Base-by-base conservation (phyloP, 2,888 invertebrate species). In the Hypselothyrea guttata region DNA sequence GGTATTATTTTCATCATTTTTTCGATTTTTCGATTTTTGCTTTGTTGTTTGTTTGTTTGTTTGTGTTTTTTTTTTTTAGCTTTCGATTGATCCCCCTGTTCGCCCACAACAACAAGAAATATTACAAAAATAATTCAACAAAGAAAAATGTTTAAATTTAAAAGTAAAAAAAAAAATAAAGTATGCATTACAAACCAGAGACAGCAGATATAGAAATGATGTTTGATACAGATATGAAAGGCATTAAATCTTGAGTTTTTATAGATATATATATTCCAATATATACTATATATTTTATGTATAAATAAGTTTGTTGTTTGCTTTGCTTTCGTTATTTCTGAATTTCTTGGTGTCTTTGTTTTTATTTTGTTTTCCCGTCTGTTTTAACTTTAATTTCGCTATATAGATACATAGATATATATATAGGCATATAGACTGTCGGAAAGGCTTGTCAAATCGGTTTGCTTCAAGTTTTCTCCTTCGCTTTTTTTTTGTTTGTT, bases 341-440 rank as follows among this genome's bases (percentile, higher is more conserved):
- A 37, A 42, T 60, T 46, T 40, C 16, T 35, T 33, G 30, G 34
- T 55, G 31, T 67, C 34, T 35, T 38, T 47, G 34, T 42, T 5
- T 37, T 57, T 47, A 33, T 8, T 44, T 30, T 63, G 9, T 7
- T 49, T 67, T 64, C 49, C 48, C 48, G 37, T 37, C 48, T 53
- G 60, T 49, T 44, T 59, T 54, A 33, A 44, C 16, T 51, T 45
- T 52, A 55, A 60, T 63, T 59, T 77, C 60, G 78, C 82, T 76
- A 77, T 79, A 83, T 83, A 76, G 83, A 77, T 62, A n/a, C n/a
- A n/a, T n/a, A n/a, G n/a, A n/a, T n/a, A n/a, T n/a, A n/a, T n/a
- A n/a, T n/a, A n/a, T n/a, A n/a, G n/a, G n/a, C 73, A 84, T 79
- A 79, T 83, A 83, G 79, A 83, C 70, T 83, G 75, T 57, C 58